A percentile compares a stretch with the other conserved stretches of the same genome.
Conservation (phyloP, 2,113 vertebrate genomes). For the Crocuta crocuta region DNA sequence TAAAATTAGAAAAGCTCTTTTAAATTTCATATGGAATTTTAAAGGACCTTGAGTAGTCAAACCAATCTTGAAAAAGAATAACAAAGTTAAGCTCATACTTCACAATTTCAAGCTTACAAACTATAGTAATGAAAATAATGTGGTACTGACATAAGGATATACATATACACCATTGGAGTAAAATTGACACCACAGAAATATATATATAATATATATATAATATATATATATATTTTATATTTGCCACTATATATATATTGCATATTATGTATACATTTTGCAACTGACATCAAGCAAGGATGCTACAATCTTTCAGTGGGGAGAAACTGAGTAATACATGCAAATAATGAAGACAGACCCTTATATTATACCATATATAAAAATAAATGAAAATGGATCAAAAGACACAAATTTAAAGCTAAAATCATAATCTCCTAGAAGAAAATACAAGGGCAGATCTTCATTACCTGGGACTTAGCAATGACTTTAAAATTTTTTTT, state of each 20-base stretch:
- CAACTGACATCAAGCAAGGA: background rate
- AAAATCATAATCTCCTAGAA: background rate
- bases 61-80: background rate
- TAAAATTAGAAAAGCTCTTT: background rate
- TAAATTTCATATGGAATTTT: background rate
- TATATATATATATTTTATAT: no score
- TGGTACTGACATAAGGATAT: background rate
- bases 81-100: background rate
- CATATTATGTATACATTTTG: no score
- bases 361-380: background rate
- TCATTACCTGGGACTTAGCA: background rate
- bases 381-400: background rate
- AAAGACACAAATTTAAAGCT: background rate
- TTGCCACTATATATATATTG: background rate
- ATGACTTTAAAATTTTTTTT: background rate
- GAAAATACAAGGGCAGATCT: background rate
- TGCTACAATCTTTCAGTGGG: background rate
- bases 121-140: background rate
- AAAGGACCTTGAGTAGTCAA: background rate
- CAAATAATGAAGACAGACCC: background rate
- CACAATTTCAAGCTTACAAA: background rate
- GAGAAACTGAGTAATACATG: background rate
- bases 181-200: background rate
- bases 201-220: background rate
- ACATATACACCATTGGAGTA: background rate